These are phyloP conservation scores for Crossaster papposus DNA, from an alignment of 53 echinoderm and acorn worm species.

Conservation along the genomic window DNA sequence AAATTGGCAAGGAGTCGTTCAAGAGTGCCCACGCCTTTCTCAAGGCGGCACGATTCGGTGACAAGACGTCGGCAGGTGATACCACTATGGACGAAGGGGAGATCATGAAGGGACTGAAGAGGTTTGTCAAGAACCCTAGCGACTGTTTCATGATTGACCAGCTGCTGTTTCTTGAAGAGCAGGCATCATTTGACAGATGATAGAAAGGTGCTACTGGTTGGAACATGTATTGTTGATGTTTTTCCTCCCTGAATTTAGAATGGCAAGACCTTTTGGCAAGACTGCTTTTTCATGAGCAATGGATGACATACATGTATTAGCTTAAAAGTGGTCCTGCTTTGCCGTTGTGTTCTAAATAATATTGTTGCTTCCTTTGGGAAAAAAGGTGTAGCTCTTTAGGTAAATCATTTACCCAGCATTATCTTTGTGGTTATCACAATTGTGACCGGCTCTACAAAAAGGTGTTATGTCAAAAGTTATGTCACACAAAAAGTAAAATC, in stretches of 20 bases:
- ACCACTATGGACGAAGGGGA: constrained; percentile 83
- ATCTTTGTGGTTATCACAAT: no score
- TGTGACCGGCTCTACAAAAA: no score
- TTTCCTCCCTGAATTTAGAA: constrained; percentile 29
- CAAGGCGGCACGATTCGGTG: constrained; percentile 91
- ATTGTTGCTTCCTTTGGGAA: background rate
- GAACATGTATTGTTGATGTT: background rate
- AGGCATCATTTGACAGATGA: constrained; percentile 66
- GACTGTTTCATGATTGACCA: constrained; percentile 98
- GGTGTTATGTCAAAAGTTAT: no score
- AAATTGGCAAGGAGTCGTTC: constrained; percentile 85
- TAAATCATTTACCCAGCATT: no score
- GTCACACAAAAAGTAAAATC: no score
- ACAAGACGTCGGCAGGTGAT: constrained; percentile 54
- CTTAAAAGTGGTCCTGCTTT: background rate
- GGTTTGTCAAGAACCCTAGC: constrained; percentile 89
- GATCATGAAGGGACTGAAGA: constrained; percentile 80
- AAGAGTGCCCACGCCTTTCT: constrained; percentile 85
- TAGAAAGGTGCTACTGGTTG: background rate
- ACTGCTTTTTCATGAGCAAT: background rate
- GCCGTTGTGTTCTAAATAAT: background rate
- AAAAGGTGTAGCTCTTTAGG: no score
- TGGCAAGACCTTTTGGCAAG: background rate
- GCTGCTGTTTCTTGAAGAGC: constrained; percentile 93
- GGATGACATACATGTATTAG: background rate